phyloP scores from a whole-genome alignment of 2,888 invertebrate species.

The Acrobasis repandana region DNA sequence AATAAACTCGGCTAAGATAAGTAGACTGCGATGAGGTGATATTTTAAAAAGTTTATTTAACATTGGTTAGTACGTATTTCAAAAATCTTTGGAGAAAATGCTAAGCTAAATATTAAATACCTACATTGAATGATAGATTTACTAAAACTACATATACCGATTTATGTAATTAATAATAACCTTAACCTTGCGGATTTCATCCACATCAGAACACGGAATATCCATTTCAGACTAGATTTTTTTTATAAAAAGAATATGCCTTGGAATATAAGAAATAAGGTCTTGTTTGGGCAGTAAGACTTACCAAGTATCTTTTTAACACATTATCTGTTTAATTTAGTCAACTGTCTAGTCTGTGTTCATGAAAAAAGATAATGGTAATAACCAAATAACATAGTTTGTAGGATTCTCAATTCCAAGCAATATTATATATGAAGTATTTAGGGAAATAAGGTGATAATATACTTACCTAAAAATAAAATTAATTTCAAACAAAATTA shows the following conservation, averaged over 20 bases:
- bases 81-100: constrained; percentile 33
- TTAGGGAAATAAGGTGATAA: not conserved
- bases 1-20: constrained; percentile 50
- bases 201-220: not conserved
- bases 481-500: not conserved
- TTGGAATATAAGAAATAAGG: constrained; percentile 2
- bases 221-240: not conserved
- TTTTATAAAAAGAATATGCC: constrained; percentile 4
- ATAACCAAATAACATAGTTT: constrained; percentile 3
- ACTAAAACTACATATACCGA: constrained; percentile 26
- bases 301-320: not conserved
- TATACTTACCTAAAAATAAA: not conserved
- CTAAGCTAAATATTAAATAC: constrained; percentile 20
- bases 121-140: constrained; percentile 21
- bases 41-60: constrained; percentile 49
- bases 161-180: not conserved
- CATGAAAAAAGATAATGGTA: not conserved
- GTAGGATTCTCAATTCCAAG: constrained; percentile 12
- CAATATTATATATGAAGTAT: constrained; percentile 10
- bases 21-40: constrained; percentile 71
- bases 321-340: constrained; percentile 1
- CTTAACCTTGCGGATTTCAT: not conserved
- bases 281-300: not conserved
- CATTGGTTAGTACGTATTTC: constrained; percentile 43
- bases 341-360: constrained; percentile 6